A percentile compares a stretch with the other conserved stretches of the same genome.
These are phyloP conservation scores for Lasius platythorax DNA, from an alignment of 2,888 invertebrate species.

Conservation along the genomic window DNA sequence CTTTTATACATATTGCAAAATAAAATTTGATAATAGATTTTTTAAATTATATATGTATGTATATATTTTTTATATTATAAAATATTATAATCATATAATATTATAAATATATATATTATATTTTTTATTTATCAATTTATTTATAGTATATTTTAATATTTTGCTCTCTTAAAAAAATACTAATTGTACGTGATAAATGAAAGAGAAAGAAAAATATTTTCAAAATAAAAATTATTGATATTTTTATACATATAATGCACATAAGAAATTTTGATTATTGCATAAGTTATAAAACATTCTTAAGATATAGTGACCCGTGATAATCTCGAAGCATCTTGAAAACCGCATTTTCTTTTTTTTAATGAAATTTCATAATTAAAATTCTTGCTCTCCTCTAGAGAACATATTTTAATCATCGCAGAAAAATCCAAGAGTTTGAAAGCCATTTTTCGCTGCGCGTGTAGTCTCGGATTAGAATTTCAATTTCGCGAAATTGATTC, in stretches of 20 bases:
- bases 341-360: not conserved
- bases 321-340: not conserved
- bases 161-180: not conserved
- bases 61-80: not conserved
- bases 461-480: slow-evolving; percentile 4
- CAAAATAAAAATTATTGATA: too few species aligned
- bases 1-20: not conserved
- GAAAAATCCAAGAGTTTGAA: not conserved
- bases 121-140: not conserved
- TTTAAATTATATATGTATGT: not conserved
- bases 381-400: not conserved
- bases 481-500: slow-evolving; percentile 3
- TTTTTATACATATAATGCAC: too few species aligned
- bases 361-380: not conserved
- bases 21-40: not conserved
- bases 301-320: not conserved
- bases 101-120: not conserved
- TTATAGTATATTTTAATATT: not conserved
- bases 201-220: too few species aligned
- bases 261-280: not conserved
- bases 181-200: too few species aligned
- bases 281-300: not conserved
- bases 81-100: too few species aligned
- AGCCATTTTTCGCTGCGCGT: not conserved
- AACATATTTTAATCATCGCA: not conserved